Evolutionary conservation across 2,888 invertebrate species (phyloP), one percentile per base, ranked within the genome.

Genomic region (Furcula furcula): DNA sequence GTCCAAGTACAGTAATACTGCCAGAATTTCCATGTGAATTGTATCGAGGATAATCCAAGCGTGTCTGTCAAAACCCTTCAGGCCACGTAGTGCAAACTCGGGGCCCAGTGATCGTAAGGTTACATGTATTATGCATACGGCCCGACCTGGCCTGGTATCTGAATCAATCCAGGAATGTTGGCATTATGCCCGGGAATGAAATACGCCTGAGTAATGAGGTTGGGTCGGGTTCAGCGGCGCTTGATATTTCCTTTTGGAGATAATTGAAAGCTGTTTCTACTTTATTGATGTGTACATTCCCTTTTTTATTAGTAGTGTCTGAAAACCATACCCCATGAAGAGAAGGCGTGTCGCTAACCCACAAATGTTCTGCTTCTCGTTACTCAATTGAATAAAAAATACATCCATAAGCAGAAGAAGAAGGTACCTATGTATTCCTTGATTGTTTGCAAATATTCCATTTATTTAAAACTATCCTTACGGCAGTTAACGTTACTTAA

Each of bases 91-190:
- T 53, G 56, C 43, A 40, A 65, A 69, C 69, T 65, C 65, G 64
- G 60, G 54, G 55, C 49, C 49, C 49, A 55, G 40, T 62, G 64
- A 64, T 70, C 53, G 60, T 69, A 66, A 73, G 76, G 76, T 77
- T 76, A 68, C 68, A 80, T 81, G 65, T 72, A 70, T 81, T 76
- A 80, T 81, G 78, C 79, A 80, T 78, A 64, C 42, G 28, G 32
- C 65, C 55, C 65, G 71, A 71, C 68, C 71, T 69, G 67, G 56
- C 63, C 39, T 68, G 58, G 57, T 63, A 68, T 74, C 68, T 55
- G 68, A 78, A 80, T 79, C 80, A 81, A 80, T 78, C 77, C 69
- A 56, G 59, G 58, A 69, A 67, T 67, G 64, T 59, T 56, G 61
- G 66, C 61, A 66, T 68, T 65, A 73, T 75, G 62, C 62, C 62